Conservation (phyloP, 2,797 vertebrate genomes). For the Manis javanica region DNA sequence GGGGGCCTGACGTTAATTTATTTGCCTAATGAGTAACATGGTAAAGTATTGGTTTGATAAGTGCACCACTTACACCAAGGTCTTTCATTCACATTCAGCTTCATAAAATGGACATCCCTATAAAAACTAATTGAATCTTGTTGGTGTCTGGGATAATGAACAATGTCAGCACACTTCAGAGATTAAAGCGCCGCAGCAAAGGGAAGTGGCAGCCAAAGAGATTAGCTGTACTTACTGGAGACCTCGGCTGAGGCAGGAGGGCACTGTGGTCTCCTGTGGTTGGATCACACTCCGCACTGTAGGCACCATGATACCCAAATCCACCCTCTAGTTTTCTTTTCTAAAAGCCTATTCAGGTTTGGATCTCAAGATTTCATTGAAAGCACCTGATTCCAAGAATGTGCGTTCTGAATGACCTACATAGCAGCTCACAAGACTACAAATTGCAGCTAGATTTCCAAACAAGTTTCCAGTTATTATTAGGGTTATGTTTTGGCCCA, state of each 20-base stretch:
- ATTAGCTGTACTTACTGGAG: conserved; percentile 1
- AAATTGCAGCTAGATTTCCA: background rate
- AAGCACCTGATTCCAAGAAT: background rate
- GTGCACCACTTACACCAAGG: conserved; percentile 62
- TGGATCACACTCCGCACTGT: no score
- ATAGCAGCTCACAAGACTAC: background rate
- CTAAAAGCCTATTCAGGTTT: background rate
- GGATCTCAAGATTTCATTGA: background rate
- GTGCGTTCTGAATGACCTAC: background rate
- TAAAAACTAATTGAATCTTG: conserved; percentile 66
- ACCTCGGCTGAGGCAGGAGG: background rate
- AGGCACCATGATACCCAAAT: accelerated
- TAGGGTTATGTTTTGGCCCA: background rate
- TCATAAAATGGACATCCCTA: conserved; percentile 65
- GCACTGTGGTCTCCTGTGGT: background rate
- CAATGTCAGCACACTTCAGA: conserved; percentile 59
- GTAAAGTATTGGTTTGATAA: conserved; percentile 69
- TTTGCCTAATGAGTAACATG: conserved; percentile 74
- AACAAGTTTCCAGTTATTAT: background rate
- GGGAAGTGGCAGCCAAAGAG: conserved; percentile 33
- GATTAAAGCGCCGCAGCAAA: conserved; percentile 63
- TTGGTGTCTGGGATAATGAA: conserved; percentile 69
- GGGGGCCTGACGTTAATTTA: conserved; percentile 71
- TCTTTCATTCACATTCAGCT: conserved; percentile 70
- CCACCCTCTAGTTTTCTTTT: background rate